phyloP scores from a whole-genome alignment of 1,140 invertebrate genomes.

The Pristionchus pacificus region DNA sequence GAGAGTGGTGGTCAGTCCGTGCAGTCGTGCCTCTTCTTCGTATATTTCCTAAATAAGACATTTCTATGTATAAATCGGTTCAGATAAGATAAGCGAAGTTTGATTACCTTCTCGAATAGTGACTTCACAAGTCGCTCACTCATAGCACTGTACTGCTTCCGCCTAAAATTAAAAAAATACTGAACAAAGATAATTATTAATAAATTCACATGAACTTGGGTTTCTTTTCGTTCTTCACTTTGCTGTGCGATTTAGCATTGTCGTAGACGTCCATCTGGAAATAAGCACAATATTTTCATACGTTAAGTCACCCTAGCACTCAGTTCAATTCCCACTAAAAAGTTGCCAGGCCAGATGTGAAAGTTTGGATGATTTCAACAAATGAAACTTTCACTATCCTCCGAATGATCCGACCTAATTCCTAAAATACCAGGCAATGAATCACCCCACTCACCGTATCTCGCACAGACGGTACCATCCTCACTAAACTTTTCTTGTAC shows the following conservation, averaged over 20 bases:
- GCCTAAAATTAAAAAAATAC: too few relatives aligned
- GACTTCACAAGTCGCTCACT: constrained; percentile 2
- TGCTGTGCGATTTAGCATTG: constrained; percentile 27
- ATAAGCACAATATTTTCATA: background rate
- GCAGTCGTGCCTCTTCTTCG: background rate
- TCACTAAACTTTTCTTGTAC: constrained; percentile 30
- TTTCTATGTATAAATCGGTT: too few relatives aligned
- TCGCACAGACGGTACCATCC: constrained; percentile 30
- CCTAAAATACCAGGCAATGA: too few relatives aligned
- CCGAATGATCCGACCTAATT: too few relatives aligned
- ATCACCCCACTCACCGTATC: constrained; percentile 32
- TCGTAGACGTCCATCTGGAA: constrained; percentile 36
- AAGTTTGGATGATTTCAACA: too few relatives aligned
- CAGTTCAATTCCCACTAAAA: too few relatives aligned
- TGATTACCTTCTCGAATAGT: background rate
- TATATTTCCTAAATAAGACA: background rate
- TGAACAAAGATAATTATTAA: too few relatives aligned
- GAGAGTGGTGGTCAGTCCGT: too few relatives aligned
- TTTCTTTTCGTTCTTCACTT: constrained; percentile 21
- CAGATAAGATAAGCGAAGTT: too few relatives aligned
- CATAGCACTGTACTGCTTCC: constrained; percentile 18
- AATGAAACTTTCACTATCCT: too few relatives aligned
- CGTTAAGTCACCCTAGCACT: too few relatives aligned
- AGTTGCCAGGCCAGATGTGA: too few relatives aligned
- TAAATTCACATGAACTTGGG: constrained; percentile 27